Evolutionary conservation across 2,797 vertebrate genomes (phyloP), one percentile per base, ranked within the genome.

Genomic region (Pteronotus mesoamericanus): DNA sequence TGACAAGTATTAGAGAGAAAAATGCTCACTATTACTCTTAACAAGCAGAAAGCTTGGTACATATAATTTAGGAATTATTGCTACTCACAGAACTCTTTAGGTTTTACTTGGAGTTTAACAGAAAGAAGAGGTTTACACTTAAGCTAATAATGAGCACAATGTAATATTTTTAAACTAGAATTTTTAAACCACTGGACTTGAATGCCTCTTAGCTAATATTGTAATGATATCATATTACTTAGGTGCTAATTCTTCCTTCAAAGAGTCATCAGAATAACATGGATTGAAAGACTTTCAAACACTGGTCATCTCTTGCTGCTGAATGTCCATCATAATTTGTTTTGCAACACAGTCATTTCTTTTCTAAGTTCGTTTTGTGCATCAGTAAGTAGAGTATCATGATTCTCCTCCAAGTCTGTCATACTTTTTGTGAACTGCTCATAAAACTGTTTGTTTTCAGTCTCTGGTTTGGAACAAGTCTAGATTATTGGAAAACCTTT

Each of bases 321-420:
- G 99, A 0, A 99, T 99, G 98, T 99, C 99, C 99, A 99, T 99
- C 98, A 99, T 99, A 95, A 99, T 99, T 98, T 99, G 99, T 98
- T 99, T 97, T 99, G 99, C 97, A 99, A 98, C 59, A 99, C 95
- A 26, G 98, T 98, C 99, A 99, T 99, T 98, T 99, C 99, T 97
- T 99, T 99, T 96, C 98, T 99, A 95, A 99, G 98, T 98, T 99
- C 99, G 92, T 98, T 99, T 88, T 99, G 99, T 48, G 99, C 99
- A 61, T 98, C 98, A 94, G 97, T 98, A 69, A 99, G 98, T 94
- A 99, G 99, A 44, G 84, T 96, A 95, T 99, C 98, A 8, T 99
- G 98, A 96, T 94, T 99, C 98, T 99, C 99, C 96, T 99, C 99
- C 98, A 99, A 98, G 8, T 99, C 99, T 32, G 99, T 99, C 98